Conservation (phyloP, 2,888 invertebrate species). For the Adineta ricciae region DNA sequence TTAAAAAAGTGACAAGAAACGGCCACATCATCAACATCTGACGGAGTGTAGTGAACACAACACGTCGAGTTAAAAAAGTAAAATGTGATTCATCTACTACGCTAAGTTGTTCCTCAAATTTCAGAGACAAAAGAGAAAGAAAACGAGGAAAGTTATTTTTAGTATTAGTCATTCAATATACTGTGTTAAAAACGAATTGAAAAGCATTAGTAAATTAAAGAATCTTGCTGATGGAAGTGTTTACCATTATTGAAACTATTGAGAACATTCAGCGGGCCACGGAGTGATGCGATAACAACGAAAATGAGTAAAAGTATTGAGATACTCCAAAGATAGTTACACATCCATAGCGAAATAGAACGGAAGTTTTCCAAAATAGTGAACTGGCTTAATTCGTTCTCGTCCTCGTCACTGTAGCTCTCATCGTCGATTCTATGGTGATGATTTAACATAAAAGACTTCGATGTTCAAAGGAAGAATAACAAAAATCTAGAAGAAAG, state of each 20-base stretch:
- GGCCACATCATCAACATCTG: not conserved
- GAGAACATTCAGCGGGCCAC: not conserved
- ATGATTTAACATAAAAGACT: not conserved
- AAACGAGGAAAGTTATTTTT: not conserved
- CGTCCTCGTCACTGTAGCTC: not conserved
- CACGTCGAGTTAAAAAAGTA: not conserved
- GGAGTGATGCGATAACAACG: not conserved
- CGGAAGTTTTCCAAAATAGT: not conserved
- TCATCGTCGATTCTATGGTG: not conserved
- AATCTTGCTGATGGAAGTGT: not conserved
- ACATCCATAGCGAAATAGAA: not conserved
- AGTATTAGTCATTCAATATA: not conserved
- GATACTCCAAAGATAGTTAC: not conserved
- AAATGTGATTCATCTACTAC: not conserved
- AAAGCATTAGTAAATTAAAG: not conserved
- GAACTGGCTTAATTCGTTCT: not conserved
- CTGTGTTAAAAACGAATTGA: not conserved
- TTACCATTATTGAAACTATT: not conserved
- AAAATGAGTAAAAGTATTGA: not conserved
- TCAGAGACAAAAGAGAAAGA: not conserved
- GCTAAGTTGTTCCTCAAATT: not conserved
- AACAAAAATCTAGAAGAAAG: not conserved
- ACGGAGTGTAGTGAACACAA: not conserved
- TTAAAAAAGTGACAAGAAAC: not conserved
- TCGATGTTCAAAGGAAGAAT: not conserved